These are phyloP conservation scores for Baccha elongata DNA, from an alignment of 2,888 invertebrate genomes.

Conservation along the genomic window DNA sequence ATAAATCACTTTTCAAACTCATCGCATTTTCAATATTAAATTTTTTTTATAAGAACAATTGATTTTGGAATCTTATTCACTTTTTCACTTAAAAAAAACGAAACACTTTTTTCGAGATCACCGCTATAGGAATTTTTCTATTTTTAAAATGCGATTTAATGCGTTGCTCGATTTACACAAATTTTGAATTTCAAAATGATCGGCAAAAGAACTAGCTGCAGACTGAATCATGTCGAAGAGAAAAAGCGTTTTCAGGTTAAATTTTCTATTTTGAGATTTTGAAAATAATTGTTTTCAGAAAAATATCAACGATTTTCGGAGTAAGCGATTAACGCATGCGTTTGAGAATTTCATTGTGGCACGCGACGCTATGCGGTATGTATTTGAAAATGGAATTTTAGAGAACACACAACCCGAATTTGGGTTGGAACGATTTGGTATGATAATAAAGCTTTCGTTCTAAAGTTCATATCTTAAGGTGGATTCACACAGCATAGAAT, in stretches of 20 bases:
- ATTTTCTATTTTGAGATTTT: slow-evolving; percentile 64
- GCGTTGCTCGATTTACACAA: slow-evolving; percentile 40
- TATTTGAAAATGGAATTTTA: neutral
- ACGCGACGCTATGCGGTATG: neutral
- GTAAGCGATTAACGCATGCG: slow-evolving; percentile 43
- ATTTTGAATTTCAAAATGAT: slow-evolving; percentile 34
- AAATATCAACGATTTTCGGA: slow-evolving; percentile 44
- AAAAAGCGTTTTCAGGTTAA: slow-evolving; percentile 43
- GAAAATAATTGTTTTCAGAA: slow-evolving; percentile 40
- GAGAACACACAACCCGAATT: neutral
- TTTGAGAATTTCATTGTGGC: neutral
- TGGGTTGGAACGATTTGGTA: too few relatives aligned
- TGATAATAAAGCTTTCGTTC: too few relatives aligned
- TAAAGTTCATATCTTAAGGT: too few relatives aligned
- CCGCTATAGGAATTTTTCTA: slow-evolving; percentile 64
- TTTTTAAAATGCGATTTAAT: slow-evolving; percentile 66
- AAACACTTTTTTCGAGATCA: slow-evolving; percentile 52
- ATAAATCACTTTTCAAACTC: slow-evolving; percentile 48
- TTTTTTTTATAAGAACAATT: slow-evolving; percentile 27
- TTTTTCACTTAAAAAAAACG: neutral
- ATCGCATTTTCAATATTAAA: neutral
- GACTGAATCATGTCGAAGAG: slow-evolving; percentile 47
- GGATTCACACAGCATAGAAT: too few relatives aligned
- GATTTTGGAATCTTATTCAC: slow-evolving; percentile 50
- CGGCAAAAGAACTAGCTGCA: slow-evolving; percentile 41